Conservation (phyloP, 2,797 vertebrate species). For the Balearica regulorum region DNA sequence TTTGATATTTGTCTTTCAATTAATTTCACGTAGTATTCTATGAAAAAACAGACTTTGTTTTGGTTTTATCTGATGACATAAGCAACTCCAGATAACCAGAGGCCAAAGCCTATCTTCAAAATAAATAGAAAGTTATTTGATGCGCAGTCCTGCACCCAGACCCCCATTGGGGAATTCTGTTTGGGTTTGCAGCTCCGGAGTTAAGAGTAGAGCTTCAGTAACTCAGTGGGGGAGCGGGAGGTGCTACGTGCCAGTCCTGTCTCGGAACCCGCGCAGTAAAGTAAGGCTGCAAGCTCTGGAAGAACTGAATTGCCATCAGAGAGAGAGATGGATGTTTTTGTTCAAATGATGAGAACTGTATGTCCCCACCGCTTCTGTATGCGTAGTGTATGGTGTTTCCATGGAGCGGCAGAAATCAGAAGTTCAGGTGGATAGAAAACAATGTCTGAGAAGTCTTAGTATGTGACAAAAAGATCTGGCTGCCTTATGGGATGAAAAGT, state of each 20-base stretch:
- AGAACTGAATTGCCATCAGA: background rate
- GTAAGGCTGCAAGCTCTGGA: background rate
- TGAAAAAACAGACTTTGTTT: background rate
- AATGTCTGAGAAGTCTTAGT: background rate
- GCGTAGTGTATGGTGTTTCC: background rate
- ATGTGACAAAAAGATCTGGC: background rate
- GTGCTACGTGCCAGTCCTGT: background rate
- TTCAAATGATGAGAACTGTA: background rate
- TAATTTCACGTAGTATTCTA: background rate
- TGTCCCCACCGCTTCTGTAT: background rate
- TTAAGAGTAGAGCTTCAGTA: background rate
- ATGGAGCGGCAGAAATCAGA: background rate
- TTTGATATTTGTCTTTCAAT: background rate
- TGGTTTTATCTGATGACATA: background rate
- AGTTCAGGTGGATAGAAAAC: background rate
- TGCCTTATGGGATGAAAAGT: background rate
- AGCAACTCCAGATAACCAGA: background rate
- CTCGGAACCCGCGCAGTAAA: background rate
- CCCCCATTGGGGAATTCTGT: background rate
- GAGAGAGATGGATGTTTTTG: background rate
- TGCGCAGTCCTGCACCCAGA: background rate
- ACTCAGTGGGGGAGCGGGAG: background rate
- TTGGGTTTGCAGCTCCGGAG: background rate
- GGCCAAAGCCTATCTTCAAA: background rate
- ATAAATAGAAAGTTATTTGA: background rate